Evolutionary conservation across 2,797 vertebrate genomes (phyloP), one percentile per base, ranked within the genome.

Genomic region (Notamacropus eugenii): DNA sequence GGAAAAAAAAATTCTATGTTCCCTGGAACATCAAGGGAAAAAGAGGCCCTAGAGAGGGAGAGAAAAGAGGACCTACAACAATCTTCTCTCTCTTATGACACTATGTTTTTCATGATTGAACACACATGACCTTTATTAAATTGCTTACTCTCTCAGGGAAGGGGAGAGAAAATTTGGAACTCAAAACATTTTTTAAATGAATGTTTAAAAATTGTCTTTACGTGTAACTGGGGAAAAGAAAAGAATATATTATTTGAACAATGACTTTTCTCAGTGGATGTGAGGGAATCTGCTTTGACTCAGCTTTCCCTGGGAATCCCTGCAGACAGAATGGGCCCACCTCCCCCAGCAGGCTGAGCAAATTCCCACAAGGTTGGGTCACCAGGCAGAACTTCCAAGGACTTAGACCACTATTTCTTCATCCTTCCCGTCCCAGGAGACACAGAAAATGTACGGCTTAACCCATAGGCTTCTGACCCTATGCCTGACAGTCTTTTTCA

Each of bases 401-500:
- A 40, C 46, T 74, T 22, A 56, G 92, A 91, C 55, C 54, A 11
- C 74, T 46, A 82, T 10, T 87, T 87, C 74, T 87, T 87, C 40
- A 87, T 27, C 9, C 22, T 46, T 90, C 91, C 87, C 5, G 2
- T 55, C 50, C 46, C 90, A 59, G 92, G 50, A 95, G 90, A 57
- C 95, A 94, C 34, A 92, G 97, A 96, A 91, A 90, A 29, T 4
- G 90, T 90, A 54, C 1, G 10, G 11, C 62, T 19, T 57, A 0
- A 1, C 24, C 14, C 93, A 62, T 14, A 46, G 92, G 67, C 22
- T 2, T 8, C 93, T 93, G 54, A 92, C 50, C 52, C 56, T n/a
- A 62, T 54, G 90, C 93, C 94, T 95, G 90, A 55, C 90, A n/a
- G 29, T 56, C 58, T 58, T 87, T 91, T 40, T 58, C 67, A 59